Base-by-base conservation (phyloP, 2,888 invertebrate species). In the Corythucha ciliata region DNA sequence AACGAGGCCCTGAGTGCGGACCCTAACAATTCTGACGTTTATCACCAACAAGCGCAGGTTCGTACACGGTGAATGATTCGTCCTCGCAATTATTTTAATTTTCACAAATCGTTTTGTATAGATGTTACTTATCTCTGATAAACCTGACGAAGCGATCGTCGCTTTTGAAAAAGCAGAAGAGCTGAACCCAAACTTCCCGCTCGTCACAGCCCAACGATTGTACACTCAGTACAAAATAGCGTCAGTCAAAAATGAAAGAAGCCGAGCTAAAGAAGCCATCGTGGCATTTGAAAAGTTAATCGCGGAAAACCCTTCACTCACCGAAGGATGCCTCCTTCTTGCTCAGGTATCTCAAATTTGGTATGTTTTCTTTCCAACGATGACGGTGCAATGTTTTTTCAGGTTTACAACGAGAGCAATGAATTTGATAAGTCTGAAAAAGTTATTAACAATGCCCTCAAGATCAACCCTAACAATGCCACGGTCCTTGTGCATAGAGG, bases 181-280 rank as follows among this genome's bases (percentile, higher is more conserved):
- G 60, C 69, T 92, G 22, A 85, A 87, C 63, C 88, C 92, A 2
- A 71, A 84, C 57, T 90, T 89, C 67, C 81, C 87, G 2, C 80
- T 91, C 64, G 87, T 89, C 2, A 81, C 79, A 60, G 87, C 89
- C 47, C 94, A 94, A 68, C 91, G 89, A 69, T 86, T 87, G 65
- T 93, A 90, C 69, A 83, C 84, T 27, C 85, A 89, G 66, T 92
- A 90, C 66, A 78, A 85, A 61, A 73, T 78, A 64, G 80, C 82
- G 24, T 72, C 79, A 55, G 64, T 74, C 41, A 72, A 74, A 40
- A 75, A 75, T 62, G 78, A 82, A 66, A 70, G 76, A 53, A 72
- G 72, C 57, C 72, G 78, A 39, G 66, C 85, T 45, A 73, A 78
- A 61, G 72, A 76, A 61, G 81, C 83, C 1, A 74, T 86, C 66